These are phyloP conservation scores for Puffinus mauretanicus DNA, from an alignment of 2,113 vertebrate species.

Conservation along the genomic window DNA sequence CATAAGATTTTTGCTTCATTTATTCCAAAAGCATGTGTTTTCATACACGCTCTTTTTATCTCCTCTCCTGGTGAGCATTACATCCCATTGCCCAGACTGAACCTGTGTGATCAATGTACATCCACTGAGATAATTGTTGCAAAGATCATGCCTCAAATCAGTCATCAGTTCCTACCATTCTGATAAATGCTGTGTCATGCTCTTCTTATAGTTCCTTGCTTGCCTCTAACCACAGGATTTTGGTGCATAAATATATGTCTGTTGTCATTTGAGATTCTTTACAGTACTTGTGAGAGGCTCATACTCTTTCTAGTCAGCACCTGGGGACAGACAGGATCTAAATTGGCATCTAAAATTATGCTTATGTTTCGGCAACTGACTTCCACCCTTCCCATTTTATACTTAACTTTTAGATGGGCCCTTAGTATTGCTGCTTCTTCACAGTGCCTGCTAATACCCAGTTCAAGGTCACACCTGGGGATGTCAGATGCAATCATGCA, in stretches of 20 bases:
- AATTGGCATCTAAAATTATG: background rate
- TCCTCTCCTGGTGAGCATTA: background rate
- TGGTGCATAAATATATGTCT: background rate
- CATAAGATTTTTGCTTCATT: background rate
- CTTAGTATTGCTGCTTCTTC: background rate
- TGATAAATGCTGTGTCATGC: background rate
- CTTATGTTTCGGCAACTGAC: background rate
- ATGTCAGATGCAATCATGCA: background rate
- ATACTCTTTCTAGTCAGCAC: background rate
- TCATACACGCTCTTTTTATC: background rate
- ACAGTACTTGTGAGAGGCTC: background rate
- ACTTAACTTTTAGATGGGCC: background rate
- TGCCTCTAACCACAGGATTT: background rate
- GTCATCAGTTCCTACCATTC: background rate
- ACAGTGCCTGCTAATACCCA: background rate
- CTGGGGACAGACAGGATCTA: background rate
- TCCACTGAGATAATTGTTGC: background rate
- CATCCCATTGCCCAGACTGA: background rate
- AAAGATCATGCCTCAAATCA: background rate
- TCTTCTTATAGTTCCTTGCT: background rate
- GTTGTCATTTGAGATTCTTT: background rate
- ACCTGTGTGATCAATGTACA: background rate
- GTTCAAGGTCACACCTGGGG: background rate
- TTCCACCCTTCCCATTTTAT: background rate
- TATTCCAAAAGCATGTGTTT: background rate